Base-by-base conservation (phyloP, 2,888 invertebrate genomes). In the Agrotis segetum region DNA sequence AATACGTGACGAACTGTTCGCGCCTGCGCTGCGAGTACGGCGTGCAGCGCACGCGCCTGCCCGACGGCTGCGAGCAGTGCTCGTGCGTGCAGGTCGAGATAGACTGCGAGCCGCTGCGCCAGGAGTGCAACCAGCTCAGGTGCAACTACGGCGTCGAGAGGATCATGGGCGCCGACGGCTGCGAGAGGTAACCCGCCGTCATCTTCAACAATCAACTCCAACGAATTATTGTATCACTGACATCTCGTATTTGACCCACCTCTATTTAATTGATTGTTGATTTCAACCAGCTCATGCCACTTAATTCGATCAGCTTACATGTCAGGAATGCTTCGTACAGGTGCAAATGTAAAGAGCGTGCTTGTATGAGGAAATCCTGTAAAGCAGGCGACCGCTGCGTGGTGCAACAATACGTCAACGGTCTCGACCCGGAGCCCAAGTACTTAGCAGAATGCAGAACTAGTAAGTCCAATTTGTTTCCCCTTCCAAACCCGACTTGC, bases 81-180 rank as follows among this genome's bases (percentile, higher is more conserved):
- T 46, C 88, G 11, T 95, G 94, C 88, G 88, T 88, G 61, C 83
- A 73, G 14, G 81, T 84, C n/a, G 86, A 88, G 63, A 94, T 95
- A 75, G 94, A 95, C 81, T 98, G 98, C 88, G 95, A 94, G 63
- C 94, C 91, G 64, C 96, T 96, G 67, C 93, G 92, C 58, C 95
- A 96, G 49, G 97, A 98, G 84, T 98, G 98, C 89, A 93, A 92
- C 0, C 92, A 90, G 0, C 91, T 98, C 21, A 96, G 96, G 44
- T 99, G 98, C 90, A 96, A 97, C 0, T 98, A 98, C 88, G 98
- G 98, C 16, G 92, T 97, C 13, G 97, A 97, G 75, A 96, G 74
- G 56, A 78, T 29, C 40, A 50, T 50, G 13, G 92, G 85, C 1
- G 49, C 74, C 13, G 91, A 94, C 24, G 93, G 93, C 50, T 94